Base-by-base conservation (phyloP, 2,797 vertebrate genomes). In the Ctenopoma multispine region DNA sequence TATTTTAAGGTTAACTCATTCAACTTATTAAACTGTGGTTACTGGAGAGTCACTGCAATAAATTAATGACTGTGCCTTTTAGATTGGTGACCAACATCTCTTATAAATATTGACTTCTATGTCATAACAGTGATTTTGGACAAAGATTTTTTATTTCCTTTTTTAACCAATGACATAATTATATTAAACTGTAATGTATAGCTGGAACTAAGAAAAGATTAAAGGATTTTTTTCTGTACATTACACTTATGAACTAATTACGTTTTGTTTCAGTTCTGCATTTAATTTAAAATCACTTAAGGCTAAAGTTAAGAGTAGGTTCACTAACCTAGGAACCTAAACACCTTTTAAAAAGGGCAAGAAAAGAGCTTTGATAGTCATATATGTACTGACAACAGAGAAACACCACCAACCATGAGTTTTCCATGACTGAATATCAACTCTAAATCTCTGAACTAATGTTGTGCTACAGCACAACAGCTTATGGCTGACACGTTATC, bases 321-420 rank as follows among this genome's bases (percentile, higher is more conserved):
- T 36, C 36, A 36, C 36, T 40, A 41, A 61, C 49, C 48, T 53
- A 15, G 51, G 23, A 57, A 51, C 70, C 36, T 64, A 41, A 15
- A 41, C 15, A 46, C 18, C 12, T 41, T 66, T 67, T 49, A 9
- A 62, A 59, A 79, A 48, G n/a, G 46, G 12, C 31, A 31, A 61
- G 14, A 70, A 38, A 71, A 40, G 44, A 75, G 20, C 66, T 76
- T 74, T 74, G 23, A 69, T 56, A 73, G 57, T 31, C 50, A 78
- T 72, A 66, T 53, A 62, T n/a, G 29, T 27, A 20, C 4, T 34
- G 49, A 80, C 63, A 81, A 58, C 20, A 68, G 31, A 67, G 40
- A 47, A 50, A 34, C n/a, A 49, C 23, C 29, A 71, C 23, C 47
- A 11, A 72, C 29, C 41, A 14, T 1, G 27, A 69, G 54, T 72